A percentile compares a stretch with the other conserved stretches of the same genome.
These are phyloP conservation scores for Hoplodrina ambigua DNA, from an alignment of 2,888 invertebrate genomes.

Conservation along the genomic window DNA sequence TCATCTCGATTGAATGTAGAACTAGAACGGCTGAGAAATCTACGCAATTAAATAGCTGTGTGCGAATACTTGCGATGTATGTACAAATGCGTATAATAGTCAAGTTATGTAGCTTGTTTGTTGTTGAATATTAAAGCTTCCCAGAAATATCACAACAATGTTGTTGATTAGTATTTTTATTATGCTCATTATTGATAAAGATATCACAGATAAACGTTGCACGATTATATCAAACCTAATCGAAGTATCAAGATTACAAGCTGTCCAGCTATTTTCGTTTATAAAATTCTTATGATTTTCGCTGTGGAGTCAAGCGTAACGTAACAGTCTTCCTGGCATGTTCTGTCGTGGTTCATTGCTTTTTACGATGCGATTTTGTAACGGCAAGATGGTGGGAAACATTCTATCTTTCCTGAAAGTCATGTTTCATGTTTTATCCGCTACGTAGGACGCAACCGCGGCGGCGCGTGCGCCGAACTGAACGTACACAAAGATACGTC, in stretches of 20 bases:
- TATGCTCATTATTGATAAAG: slow-evolving; percentile 19
- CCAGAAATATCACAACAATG: slow-evolving; percentile 16
- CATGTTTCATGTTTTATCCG: slow-evolving; percentile 47
- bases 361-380: slow-evolving; percentile 56
- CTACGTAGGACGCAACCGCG: slow-evolving; percentile 40
- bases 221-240: slow-evolving; percentile 25
- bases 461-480: slow-evolving; percentile 58
- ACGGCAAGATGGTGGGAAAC: slow-evolving; percentile 27
- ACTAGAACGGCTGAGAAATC: neutral
- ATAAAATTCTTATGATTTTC: slow-evolving; percentile 36
- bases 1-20: slow-evolving; percentile 21
- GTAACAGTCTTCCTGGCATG: slow-evolving; percentile 24
- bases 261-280: slow-evolving; percentile 11
- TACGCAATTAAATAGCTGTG: slow-evolving; percentile 1
- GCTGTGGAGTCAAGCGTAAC: slow-evolving; percentile 49
- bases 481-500: slow-evolving; percentile 43
- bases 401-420: slow-evolving; percentile 40
- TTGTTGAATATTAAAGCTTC: slow-evolving; percentile 8
- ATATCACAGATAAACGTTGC: slow-evolving; percentile 25
- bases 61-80: slow-evolving; percentile 1
- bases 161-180: slow-evolving; percentile 14
- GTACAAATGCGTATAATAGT: slow-evolving; percentile 16
- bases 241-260: neutral
- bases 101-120: slow-evolving; percentile 20
- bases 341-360: slow-evolving; percentile 49